Percentiles rank a stretch among this genome's conserved stretches.
Evolutionary conservation across 2,888 invertebrate genomes (phyloP).

Genomic region (Leptinotarsa rubiginosa): DNA sequence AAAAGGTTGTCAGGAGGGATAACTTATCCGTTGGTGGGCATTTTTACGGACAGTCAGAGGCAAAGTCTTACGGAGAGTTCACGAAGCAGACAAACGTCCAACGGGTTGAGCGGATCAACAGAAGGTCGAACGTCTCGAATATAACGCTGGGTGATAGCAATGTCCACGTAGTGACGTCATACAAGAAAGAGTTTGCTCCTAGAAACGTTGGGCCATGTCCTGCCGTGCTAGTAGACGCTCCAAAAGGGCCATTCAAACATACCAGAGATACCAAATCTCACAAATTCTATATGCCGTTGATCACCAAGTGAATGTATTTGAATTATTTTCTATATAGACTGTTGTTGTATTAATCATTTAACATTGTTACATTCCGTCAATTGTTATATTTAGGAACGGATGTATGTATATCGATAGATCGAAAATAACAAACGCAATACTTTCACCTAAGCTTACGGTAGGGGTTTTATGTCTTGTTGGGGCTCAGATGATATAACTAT

Average conservation of each 20-base stretch:
- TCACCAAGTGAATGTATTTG: constrained; percentile 63
- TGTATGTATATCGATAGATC: constrained; percentile 13
- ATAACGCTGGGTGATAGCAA: constrained; percentile 79
- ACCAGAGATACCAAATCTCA: constrained; percentile 87
- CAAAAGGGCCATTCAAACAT: constrained; percentile 83
- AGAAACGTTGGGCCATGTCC: constrained; percentile 82
- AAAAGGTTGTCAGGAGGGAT: constrained; percentile 73
- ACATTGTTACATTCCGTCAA: constrained; percentile 59
- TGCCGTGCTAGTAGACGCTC: constrained; percentile 80
- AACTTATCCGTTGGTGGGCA: constrained; percentile 79
- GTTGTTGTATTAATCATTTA: constrained; percentile 50
- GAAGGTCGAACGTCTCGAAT: constrained; percentile 79
- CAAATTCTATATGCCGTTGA: constrained; percentile 82
- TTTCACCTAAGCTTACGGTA: constrained; percentile 49
- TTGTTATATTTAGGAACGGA: constrained; percentile 28
- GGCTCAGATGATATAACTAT: constrained; percentile 34
- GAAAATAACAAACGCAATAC: constrained; percentile 24
- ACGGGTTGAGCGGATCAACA: constrained; percentile 71
- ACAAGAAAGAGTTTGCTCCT: constrained; percentile 82
- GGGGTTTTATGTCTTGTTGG: constrained; percentile 54
- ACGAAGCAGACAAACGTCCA: constrained; percentile 68
- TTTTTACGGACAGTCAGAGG: constrained; percentile 80
- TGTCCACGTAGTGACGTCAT: constrained; percentile 73
- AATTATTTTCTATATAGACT: constrained; percentile 35
- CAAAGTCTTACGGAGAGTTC: constrained; percentile 78